Percentiles rank a stretch among this genome's conserved stretches.
Evolutionary conservation across 1,140 invertebrate species (phyloP).

Genomic region (Drosophila littoralis): DNA sequence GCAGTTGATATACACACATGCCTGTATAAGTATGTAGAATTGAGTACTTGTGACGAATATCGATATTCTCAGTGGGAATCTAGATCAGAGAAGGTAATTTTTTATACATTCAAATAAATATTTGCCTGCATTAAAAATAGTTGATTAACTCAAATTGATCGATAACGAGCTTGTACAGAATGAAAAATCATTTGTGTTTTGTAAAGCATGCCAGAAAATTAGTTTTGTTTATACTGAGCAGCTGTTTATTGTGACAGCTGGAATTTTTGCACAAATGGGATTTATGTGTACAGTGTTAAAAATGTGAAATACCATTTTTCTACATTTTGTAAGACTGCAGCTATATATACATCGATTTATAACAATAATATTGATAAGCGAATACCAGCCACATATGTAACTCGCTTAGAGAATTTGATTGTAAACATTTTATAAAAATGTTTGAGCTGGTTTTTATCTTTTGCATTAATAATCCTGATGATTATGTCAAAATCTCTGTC

Average conservation of each 20-base stretch:
- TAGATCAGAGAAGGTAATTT: slow-evolving; percentile 11
- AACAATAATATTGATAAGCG: slow-evolving; percentile 5
- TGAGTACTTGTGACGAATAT: slow-evolving; percentile 19
- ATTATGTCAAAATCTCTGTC: too few relatives aligned
- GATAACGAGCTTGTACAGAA: not conserved
- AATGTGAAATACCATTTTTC: not conserved
- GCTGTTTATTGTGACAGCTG: slow-evolving; percentile 36
- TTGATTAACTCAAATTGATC: not conserved
- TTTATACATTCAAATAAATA: not conserved
- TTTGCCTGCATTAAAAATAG: not conserved
- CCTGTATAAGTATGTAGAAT: not conserved
- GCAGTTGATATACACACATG: slow-evolving; percentile 13
- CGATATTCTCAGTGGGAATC: slow-evolving; percentile 15
- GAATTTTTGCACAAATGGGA: not conserved
- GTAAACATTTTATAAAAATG: not conserved
- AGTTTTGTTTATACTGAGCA: slow-evolving; percentile 22
- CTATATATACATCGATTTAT: not conserved
- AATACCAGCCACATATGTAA: not conserved
- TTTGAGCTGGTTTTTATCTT: not conserved
- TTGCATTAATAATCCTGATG: too few relatives aligned
- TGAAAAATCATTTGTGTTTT: slow-evolving; percentile 15
- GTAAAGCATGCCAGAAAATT: slow-evolving; percentile 18
- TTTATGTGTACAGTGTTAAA: not conserved
- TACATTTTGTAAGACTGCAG: not conserved
- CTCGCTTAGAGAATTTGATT: not conserved